A percentile compares a stretch with the other conserved stretches of the same genome.
phyloP scores from a whole-genome alignment of 35 echinoderm and acorn worm species.

The Amphiura filiformis region DNA sequence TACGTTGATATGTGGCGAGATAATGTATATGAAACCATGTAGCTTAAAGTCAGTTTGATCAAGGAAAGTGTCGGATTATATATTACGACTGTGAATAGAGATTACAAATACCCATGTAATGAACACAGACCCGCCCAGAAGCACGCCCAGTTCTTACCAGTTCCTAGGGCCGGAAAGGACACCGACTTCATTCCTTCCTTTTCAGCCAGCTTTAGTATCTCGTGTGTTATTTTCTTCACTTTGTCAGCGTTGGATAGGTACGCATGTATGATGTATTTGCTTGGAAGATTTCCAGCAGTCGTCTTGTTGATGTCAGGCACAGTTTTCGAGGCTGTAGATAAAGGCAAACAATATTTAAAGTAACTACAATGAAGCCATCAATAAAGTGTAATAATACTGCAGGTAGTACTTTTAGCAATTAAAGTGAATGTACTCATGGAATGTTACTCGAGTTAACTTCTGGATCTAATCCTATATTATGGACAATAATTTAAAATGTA shows the following conservation, averaged over 20 bases:
- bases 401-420: too few relatives aligned
- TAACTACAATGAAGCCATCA: not conserved
- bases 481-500: not conserved
- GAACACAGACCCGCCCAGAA: too few relatives aligned
- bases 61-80: too few relatives aligned
- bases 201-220: conserved; percentile 10
- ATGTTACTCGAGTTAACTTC: not conserved
- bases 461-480: not conserved
- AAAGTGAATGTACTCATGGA: not conserved
- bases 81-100: too few relatives aligned
- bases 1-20: too few relatives aligned
- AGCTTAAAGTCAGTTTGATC: too few relatives aligned
- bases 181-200: not conserved
- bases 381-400: too few relatives aligned
- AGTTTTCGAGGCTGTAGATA: not conserved
- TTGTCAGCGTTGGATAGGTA: not conserved
- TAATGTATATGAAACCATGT: too few relatives aligned
- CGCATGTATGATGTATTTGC: conserved; percentile 37
- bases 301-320: not conserved
- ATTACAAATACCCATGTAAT: too few relatives aligned
- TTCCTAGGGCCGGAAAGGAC: conserved; percentile 23
- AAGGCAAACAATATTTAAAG: not conserved
- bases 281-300: conserved; percentile 28
- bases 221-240: not conserved
- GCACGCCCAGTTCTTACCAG: conserved; percentile 15